These are phyloP conservation scores for Eledona agricola DNA, from an alignment of 2,888 invertebrate species.

Conservation along the genomic window DNA sequence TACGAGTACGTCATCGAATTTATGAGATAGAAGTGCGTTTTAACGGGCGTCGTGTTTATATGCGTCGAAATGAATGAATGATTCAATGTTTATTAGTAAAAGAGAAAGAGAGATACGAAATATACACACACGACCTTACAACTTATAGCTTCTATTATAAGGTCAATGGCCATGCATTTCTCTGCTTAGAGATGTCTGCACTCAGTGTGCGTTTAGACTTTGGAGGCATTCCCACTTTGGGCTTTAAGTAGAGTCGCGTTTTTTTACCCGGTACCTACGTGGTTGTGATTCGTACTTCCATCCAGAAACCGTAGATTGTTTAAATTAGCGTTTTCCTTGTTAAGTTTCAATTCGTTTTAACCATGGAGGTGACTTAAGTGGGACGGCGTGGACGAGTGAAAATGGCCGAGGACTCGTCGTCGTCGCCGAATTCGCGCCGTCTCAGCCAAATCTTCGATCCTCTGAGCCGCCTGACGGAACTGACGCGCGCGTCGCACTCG, in stretches of 20 bases:
- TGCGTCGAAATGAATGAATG: conserved; percentile 44
- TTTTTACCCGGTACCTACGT: conserved; percentile 23
- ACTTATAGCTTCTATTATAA: conserved; percentile 51
- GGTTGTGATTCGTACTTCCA: conserved; percentile 49
- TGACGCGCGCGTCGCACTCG: conserved; percentile 66
- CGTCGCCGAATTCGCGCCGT: conserved; percentile 66
- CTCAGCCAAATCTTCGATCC: conserved; percentile 86
- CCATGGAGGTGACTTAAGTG: conserved; percentile 47
- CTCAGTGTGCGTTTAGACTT: conserved; percentile 49
- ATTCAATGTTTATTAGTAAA: conserved; percentile 44
- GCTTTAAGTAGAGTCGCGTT: conserved; percentile 13
- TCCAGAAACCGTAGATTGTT: conserved; percentile 38
- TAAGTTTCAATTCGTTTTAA: conserved; percentile 34
- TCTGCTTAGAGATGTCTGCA: conserved; percentile 53
- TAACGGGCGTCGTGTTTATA: conserved; percentile 35
- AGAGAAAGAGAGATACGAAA: conserved; percentile 39
- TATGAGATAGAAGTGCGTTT: conserved; percentile 38
- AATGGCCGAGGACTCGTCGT: conserved; percentile 38
- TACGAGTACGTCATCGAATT: conserved; percentile 31
- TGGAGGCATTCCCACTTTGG: conserved; percentile 32
- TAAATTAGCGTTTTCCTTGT: conserved; percentile 31
- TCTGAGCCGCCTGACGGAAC: conserved; percentile 76
- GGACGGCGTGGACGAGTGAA: conserved; percentile 11
- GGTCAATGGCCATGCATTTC: conserved; percentile 57
- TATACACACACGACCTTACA: conserved; percentile 50